Evolutionary conservation across 2,797 vertebrate genomes (phyloP).

Genomic region (Pipistrellus pipistrellus): DNA sequence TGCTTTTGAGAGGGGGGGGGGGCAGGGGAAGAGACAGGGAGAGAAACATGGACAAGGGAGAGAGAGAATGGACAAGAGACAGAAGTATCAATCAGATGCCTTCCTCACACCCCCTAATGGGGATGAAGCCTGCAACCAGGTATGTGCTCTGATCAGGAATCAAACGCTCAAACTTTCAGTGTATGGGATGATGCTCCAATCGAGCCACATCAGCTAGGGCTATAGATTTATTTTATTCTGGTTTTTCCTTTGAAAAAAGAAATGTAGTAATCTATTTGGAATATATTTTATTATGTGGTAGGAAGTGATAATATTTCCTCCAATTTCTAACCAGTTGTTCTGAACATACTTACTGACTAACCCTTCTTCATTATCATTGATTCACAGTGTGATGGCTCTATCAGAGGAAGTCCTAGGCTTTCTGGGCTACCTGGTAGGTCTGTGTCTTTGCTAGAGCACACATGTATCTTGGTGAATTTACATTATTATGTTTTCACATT

Average conservation of each 20-base stretch:
- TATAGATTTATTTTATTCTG: slow-evolving; percentile 17
- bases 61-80: neutral
- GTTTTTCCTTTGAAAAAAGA: slow-evolving; percentile 5
- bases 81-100: neutral
- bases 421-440: neutral
- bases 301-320: neutral
- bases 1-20: neutral
- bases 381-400: neutral
- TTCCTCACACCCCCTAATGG: neutral
- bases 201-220: neutral
- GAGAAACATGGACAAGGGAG: too few relatives aligned
- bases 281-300: neutral
- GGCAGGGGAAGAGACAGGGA: neutral
- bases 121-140: neutral
- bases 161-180: neutral
- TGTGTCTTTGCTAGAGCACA: neutral
- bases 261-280: neutral
- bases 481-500: neutral
- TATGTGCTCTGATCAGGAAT: neutral
- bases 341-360: neutral
- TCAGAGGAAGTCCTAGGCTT: neutral
- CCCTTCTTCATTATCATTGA: neutral
- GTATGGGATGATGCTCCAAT: neutral
- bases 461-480: neutral
- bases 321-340: neutral